Evolutionary conservation across 2,113 vertebrate species (phyloP).

Genomic region (Atrichornis clamosus): DNA sequence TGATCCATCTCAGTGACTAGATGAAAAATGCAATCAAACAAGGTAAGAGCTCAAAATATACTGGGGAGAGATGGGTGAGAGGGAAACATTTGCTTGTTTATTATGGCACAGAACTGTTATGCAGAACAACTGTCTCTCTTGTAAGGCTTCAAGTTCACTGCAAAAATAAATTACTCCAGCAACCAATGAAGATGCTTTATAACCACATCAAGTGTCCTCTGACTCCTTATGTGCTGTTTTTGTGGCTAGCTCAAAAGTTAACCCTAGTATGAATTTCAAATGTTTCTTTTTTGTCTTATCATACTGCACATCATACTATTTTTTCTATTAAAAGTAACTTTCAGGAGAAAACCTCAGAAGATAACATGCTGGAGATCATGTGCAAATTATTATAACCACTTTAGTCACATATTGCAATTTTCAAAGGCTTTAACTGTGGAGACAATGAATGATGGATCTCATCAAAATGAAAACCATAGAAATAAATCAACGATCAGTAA

Average conservation of each 20-base stretch:
- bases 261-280: neutral
- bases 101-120: neutral
- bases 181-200: conserved; percentile 36
- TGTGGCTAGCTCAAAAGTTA: conserved; percentile 43
- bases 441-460: conserved; percentile 64
- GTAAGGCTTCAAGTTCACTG: conserved; percentile 9
- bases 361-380: neutral
- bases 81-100: conserved; percentile 15
- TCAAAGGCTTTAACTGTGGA: conserved; percentile 65
- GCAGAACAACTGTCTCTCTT: conserved; percentile 45
- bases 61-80: neutral
- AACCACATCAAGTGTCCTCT: conserved; percentile 33
- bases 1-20: neutral
- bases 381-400: conserved; percentile 12
- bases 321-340: conserved; percentile 32
- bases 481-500: conserved; percentile 74
- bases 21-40: conserved; percentile 49
- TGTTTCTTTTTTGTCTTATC: neutral
- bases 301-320: neutral
- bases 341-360: conserved; percentile 16
- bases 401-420: conserved; percentile 31
- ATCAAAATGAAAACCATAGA: conserved; percentile 67
- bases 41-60: conserved; percentile 21
- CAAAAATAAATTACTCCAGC: conserved; percentile 1
- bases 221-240: neutral